Percentiles rank a stretch among this genome's conserved stretches.
These are phyloP conservation scores for Neoniphon sammara DNA, from an alignment of 2,797 vertebrate species.

Conservation along the genomic window DNA sequence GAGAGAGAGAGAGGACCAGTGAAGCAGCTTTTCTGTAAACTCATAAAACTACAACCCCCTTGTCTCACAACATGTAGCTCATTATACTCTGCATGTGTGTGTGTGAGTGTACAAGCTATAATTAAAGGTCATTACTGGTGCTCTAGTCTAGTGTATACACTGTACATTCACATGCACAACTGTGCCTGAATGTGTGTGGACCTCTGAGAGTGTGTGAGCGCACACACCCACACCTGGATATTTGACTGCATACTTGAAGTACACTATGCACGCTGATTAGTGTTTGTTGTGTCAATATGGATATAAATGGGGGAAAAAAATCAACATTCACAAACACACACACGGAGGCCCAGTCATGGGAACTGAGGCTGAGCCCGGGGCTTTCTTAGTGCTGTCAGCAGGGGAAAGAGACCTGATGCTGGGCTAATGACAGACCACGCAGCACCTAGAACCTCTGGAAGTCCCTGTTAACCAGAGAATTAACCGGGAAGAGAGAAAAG, in stretches of 20 bases:
- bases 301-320: no score
- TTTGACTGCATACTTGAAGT: conserved; percentile 9
- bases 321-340: conserved; percentile 27
- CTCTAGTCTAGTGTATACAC: conserved; percentile 12
- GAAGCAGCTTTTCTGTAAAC: conserved; percentile 10
- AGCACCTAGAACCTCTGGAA: conserved; percentile 40
- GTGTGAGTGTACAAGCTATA: conserved; percentile 38
- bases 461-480: conserved; percentile 41
- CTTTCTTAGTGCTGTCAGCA: conserved; percentile 62
- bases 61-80: conserved; percentile 2
- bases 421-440: conserved; percentile 68
- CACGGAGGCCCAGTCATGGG: conserved; percentile 54
- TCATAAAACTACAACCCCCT: conserved; percentile 25
- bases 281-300: no score
- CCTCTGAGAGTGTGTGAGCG: conserved; percentile 7
- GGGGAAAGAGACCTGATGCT: conserved; percentile 64
- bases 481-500: conserved; percentile 14
- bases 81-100: conserved; percentile 12
- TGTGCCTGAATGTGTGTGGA: neutral
- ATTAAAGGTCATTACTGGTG: conserved; percentile 57
- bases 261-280: neutral
- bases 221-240: conserved; percentile 32
- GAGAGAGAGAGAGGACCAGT: conserved; percentile 15
- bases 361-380: conserved; percentile 57
- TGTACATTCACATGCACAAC: conserved; percentile 10